A percentile compares a stretch with the other conserved stretches of the same genome.
Evolutionary conservation across 2,888 invertebrate genomes (phyloP).

Genomic region (Hipparchia semele): DNA sequence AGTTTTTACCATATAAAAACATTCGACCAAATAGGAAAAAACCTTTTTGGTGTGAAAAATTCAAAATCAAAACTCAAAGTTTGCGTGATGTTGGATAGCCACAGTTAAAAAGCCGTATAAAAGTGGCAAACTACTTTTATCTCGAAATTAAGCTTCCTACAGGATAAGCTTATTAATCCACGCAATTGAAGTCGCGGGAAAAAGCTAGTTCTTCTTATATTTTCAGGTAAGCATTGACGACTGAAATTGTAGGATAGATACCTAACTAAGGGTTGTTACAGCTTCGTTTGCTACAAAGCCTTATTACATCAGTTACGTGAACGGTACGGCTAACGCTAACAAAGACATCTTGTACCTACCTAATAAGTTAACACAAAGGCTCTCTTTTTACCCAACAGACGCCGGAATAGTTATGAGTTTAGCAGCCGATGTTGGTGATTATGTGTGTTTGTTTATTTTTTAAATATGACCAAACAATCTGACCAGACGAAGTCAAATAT

Average conservation of each 20-base stretch:
- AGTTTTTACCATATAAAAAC: too few relatives aligned
- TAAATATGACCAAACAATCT: background rate
- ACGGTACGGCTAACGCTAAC: background rate
- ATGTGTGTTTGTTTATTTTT: background rate
- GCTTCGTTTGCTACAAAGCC: background rate
- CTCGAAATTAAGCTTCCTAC: too few relatives aligned
- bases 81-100: too few relatives aligned
- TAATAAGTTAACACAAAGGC: background rate
- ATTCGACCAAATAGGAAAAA: too few relatives aligned
- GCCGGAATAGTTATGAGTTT: background rate
- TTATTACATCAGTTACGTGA: conserved; percentile 1
- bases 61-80: too few relatives aligned
- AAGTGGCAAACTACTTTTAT: too few relatives aligned
- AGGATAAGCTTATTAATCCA: background rate
- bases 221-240: background rate
- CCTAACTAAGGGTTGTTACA: background rate
- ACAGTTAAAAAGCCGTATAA: too few relatives aligned
- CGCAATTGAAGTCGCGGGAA: background rate
- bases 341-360: background rate
- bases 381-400: background rate
- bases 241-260: background rate
- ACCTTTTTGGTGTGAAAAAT: too few relatives aligned
- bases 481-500: background rate
- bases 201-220: background rate
- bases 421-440: background rate